A percentile compares a stretch with the other conserved stretches of the same genome.
phyloP scores from a whole-genome alignment of 1,140 invertebrate genomes.

The Mesaphorura yosii region DNA sequence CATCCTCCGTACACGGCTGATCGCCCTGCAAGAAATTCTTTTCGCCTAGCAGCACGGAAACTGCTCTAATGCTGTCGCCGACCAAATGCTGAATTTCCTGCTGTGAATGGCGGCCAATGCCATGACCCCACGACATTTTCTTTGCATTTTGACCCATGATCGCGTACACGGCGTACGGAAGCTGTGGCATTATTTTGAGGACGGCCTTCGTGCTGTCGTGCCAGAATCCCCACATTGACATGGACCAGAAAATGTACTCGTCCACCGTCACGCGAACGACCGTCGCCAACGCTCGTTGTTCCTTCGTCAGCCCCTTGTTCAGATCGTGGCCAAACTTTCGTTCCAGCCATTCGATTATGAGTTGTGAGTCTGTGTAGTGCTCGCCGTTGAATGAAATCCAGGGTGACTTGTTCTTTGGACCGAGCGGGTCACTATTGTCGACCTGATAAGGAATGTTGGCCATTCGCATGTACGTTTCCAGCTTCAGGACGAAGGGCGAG shows the following conservation, averaged over 20 bases:
- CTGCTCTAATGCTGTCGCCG: slow-evolving; percentile 1
- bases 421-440: slow-evolving; percentile 28
- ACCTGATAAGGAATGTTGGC: slow-evolving; percentile 9
- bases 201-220: no score
- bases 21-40: slow-evolving; percentile 37
- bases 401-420: slow-evolving; percentile 35
- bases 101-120: not conserved
- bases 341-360: not conserved
- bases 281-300: not conserved
- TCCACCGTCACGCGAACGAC: not conserved
- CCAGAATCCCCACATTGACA: no score
- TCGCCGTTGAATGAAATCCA: slow-evolving; percentile 35
- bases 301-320: not conserved
- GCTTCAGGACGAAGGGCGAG: slow-evolving; percentile 34
- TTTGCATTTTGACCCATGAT: not conserved
- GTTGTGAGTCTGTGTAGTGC: not conserved
- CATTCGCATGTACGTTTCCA: slow-evolving; percentile 24
- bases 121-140: not conserved
- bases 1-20: slow-evolving; percentile 36
- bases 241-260: slow-evolving; percentile 15
- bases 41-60: slow-evolving; percentile 23
- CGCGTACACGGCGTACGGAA: no score
- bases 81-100: not conserved
- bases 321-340: not conserved
- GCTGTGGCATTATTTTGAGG: no score